Evolutionary conservation across 1,140 invertebrate species (phyloP), one percentile per base, ranked within the genome.

Genomic region (Camponotus vicinus): DNA sequence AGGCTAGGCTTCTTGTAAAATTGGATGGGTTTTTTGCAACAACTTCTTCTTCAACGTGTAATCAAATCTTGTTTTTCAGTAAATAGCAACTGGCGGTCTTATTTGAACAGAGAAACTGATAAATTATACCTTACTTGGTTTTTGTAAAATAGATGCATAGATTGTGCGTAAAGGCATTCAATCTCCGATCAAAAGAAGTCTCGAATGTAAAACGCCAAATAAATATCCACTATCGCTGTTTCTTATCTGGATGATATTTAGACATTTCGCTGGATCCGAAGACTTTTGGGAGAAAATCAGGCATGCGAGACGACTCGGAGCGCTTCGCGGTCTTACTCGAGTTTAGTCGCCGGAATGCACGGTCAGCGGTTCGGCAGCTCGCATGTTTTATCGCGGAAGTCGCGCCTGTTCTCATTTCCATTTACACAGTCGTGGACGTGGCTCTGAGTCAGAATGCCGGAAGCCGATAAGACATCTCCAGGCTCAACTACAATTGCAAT

Each of bases 361-460:
- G 83, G 49, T 85, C 75, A 78, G 75, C 83, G 61, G 59, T 85
- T 86, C 64, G 84, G 84, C 84, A 86, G 84, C 75, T 86, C 75
- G 84, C 84, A 86, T 86, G 77, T 80, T 80, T 86, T 86, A 86
- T 86, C 77, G 55, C 75, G 84, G 84, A 86, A 86, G 84, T 86
- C 75, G 75, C 84, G 84, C 63, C 64, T 86, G 84, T 86, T 79
- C 84, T 86, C 84, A 86, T 86, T 86, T 86, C 84, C 84, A 86
- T 86, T 86, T 86, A 86, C 84, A 86, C 84, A 79, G 75, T 69
- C 76, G 84, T 86, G 75, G 84, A 86, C 77, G 84, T 80, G 77
- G 75, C 64, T 86, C 61, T 86, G 84, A 86, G 52, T 86, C 84
- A 86, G 61, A 86, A 49, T 42, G 84, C 76, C 84, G 84, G 84